These are phyloP conservation scores for Rhinopomastus cyanomelas DNA, from an alignment of 2,113 vertebrate genomes.

Conservation along the genomic window DNA sequence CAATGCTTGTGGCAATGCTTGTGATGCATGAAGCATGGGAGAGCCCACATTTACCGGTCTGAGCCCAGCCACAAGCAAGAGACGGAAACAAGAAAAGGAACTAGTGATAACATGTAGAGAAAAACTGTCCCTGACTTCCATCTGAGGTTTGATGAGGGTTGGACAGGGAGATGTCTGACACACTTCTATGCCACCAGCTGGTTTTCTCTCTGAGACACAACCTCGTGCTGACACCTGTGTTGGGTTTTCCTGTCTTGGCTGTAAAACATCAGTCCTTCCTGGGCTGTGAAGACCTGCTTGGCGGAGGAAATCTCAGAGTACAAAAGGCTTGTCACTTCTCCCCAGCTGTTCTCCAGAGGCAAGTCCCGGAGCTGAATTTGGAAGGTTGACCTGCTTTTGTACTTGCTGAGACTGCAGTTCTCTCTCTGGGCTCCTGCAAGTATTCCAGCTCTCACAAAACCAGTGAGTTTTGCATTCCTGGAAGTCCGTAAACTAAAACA, in stretches of 20 bases:
- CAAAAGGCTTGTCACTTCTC: not conserved
- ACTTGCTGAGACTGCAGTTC: not conserved
- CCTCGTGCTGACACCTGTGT: not conserved
- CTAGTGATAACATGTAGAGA: not conserved
- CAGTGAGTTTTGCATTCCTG: not conserved
- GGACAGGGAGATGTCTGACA: not conserved
- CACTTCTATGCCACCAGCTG: not conserved
- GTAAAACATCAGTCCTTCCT: not conserved
- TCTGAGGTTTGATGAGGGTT: not conserved
- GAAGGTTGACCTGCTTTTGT: not conserved
- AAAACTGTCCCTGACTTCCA: not conserved
- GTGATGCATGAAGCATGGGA: not conserved
- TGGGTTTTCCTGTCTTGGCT: not conserved
- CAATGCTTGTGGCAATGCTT: too few species aligned
- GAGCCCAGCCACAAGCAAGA: not conserved
- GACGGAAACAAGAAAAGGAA: not conserved
- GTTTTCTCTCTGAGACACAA: not conserved
- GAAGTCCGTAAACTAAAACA: not conserved
- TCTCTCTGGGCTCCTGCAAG: not conserved
- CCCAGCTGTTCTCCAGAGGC: not conserved
- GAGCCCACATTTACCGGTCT: not conserved
- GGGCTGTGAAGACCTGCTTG: not conserved
- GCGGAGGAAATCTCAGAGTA: not conserved
- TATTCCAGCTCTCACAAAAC: not conserved
- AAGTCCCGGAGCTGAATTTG: not conserved